These are phyloP conservation scores for Hapalemur alaotrensis DNA, from an alignment of 2,797 vertebrate genomes.

Conservation along the genomic window DNA sequence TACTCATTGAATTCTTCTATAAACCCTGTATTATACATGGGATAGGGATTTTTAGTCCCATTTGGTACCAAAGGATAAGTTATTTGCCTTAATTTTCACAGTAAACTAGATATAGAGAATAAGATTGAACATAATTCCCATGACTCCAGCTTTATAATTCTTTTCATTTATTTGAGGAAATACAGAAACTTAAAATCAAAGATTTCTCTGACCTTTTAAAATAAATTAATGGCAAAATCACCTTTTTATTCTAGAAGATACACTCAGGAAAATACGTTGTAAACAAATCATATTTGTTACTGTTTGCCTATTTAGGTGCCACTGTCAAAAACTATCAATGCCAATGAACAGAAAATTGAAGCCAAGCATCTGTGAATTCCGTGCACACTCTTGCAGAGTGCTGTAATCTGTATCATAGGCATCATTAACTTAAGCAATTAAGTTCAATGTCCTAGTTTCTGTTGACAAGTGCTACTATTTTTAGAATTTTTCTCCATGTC, in stretches of 20 bases:
- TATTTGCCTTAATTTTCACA: not conserved
- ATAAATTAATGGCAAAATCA: not conserved
- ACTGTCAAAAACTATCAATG: not conserved
- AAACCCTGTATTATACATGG: not conserved
- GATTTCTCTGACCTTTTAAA: not conserved
- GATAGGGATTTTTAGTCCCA: not conserved
- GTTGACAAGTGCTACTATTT: conserved; percentile 37
- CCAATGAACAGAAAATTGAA: not conserved
- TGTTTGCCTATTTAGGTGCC: not conserved
- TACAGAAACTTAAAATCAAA: not conserved
- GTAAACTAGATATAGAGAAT: not conserved
- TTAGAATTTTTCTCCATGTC: conserved; percentile 39
- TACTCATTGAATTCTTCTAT: not conserved
- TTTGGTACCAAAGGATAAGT: not conserved
- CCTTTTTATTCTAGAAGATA: not conserved
- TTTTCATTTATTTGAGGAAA: conserved; percentile 14
- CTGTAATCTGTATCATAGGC: not conserved
- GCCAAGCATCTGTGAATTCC: not conserved
- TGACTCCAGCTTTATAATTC: not conserved
- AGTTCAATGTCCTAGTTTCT: conserved; percentile 62
- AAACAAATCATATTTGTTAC: not conserved
- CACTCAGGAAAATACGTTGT: not conserved
- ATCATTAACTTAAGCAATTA: conserved; percentile 70
- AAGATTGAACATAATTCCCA: not conserved
- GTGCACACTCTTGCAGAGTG: not conserved